Percentiles rank a stretch among this genome's conserved stretches.
Evolutionary conservation across 2,888 invertebrate species (phyloP).

Genomic region (Ophioninae sp.): DNA sequence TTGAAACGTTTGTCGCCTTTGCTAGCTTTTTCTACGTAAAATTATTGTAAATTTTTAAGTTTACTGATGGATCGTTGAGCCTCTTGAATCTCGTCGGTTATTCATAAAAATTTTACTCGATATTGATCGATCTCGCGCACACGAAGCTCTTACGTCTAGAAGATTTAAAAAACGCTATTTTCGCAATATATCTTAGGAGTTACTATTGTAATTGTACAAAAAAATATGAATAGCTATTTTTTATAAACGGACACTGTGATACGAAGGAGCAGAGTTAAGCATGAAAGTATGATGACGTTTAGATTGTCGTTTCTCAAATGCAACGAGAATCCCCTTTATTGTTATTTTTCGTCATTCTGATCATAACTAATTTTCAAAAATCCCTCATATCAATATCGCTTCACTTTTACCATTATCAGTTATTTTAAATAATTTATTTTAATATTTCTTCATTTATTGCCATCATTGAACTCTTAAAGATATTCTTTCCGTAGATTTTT

Average conservation of each 20-base stretch:
- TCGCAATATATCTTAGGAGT: not conserved
- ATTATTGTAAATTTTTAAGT: not conserved
- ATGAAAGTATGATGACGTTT: not conserved
- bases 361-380: not conserved
- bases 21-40: not conserved
- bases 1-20: not conserved
- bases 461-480: not conserved
- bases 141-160: not conserved
- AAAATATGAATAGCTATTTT: slow-evolving; percentile 1
- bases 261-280: slow-evolving; percentile 27
- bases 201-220: not conserved
- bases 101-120: not conserved
- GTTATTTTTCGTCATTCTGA: not conserved
- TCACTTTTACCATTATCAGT: not conserved
- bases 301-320: not conserved
- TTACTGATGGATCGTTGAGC: not conserved
- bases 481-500: not conserved
- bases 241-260: slow-evolving; percentile 49
- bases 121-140: not conserved
- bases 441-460: not conserved
- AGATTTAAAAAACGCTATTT: not conserved
- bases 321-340: not conserved
- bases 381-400: not conserved
- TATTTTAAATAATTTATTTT: not conserved
- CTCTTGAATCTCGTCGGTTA: not conserved